Evolutionary conservation across 2,113 vertebrate genomes (phyloP).

Genomic region (Heliornis fulica): DNA sequence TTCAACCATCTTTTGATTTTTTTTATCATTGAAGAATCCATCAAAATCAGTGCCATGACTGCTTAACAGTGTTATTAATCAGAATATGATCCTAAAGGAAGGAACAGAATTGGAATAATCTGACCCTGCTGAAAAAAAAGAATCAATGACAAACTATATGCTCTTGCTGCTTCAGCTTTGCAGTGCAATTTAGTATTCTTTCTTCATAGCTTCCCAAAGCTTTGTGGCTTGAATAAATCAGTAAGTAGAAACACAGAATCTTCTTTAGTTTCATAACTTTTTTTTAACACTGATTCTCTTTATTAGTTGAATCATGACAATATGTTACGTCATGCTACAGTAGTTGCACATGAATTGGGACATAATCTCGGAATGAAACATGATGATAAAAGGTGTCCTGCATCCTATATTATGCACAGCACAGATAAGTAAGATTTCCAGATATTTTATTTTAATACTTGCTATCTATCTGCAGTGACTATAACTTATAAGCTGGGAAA

Average conservation of each 20-base stretch:
- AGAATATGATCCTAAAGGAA: background rate
- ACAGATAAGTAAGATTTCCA: constrained; percentile 68
- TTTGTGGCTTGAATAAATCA: background rate
- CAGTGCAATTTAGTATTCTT: background rate
- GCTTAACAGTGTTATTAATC: background rate
- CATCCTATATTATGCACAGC: constrained; percentile 79
- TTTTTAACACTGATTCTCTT: background rate
- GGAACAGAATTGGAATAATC: background rate
- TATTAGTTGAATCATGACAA: constrained; percentile 54
- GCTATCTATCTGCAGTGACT: background rate
- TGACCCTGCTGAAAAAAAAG: background rate
- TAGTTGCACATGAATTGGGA: constrained; percentile 88
- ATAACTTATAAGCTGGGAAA: background rate
- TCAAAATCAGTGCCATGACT: background rate
- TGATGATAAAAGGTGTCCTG: constrained; percentile 63
- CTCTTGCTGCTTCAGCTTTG: background rate
- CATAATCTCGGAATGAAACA: constrained; percentile 89
- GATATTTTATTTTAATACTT: background rate
- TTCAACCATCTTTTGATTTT: background rate
- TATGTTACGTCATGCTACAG: constrained; percentile 65
- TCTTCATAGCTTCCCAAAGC: background rate
- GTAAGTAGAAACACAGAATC: background rate
- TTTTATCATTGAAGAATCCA: background rate
- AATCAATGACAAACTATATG: background rate
- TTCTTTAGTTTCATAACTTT: background rate